A percentile compares a stretch with the other conserved stretches of the same genome.
Evolutionary conservation across 2,113 vertebrate genomes (phyloP).

Genomic region (Hiodon tergisus): DNA sequence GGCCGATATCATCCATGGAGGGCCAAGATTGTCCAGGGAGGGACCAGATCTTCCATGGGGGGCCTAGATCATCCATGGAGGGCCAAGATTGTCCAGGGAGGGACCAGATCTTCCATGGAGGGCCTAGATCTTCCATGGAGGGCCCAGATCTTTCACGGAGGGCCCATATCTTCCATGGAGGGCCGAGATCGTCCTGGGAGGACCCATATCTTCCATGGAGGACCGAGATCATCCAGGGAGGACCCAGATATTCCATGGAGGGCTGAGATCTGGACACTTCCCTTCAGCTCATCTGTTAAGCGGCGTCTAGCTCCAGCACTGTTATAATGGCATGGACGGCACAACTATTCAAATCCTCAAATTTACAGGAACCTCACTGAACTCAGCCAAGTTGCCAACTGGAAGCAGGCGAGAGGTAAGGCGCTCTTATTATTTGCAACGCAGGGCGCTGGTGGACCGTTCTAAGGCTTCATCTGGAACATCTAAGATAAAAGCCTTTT

Average conservation of each 20-base stretch:
- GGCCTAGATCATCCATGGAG: too few relatives aligned
- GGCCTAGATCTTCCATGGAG: too few relatives aligned
- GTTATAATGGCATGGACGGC: slow-evolving; percentile 44
- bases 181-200: too few relatives aligned
- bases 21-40: too few relatives aligned
- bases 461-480: slow-evolving; percentile 31
- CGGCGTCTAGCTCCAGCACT: slow-evolving; percentile 41
- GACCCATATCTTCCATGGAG: too few relatives aligned
- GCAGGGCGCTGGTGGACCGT: slow-evolving; percentile 48
- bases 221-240: too few relatives aligned
- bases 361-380: slow-evolving; percentile 70
- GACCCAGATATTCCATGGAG: slow-evolving; percentile 10
- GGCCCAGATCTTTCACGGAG: too few relatives aligned
- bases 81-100: too few relatives aligned
- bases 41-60: too few relatives aligned
- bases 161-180: too few relatives aligned
- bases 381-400: slow-evolving; percentile 67
- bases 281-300: slow-evolving; percentile 43
- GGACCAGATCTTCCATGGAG: too few relatives aligned
- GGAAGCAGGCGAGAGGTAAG: slow-evolving; percentile 61
- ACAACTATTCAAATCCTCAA: slow-evolving; percentile 55
- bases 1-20: too few relatives aligned
- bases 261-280: slow-evolving; percentile 41
- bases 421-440: slow-evolving; percentile 45
- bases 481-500: neutral